Evolutionary conservation across 2,113 vertebrate genomes (phyloP).

Genomic region (Eolophus roseicapilla): DNA sequence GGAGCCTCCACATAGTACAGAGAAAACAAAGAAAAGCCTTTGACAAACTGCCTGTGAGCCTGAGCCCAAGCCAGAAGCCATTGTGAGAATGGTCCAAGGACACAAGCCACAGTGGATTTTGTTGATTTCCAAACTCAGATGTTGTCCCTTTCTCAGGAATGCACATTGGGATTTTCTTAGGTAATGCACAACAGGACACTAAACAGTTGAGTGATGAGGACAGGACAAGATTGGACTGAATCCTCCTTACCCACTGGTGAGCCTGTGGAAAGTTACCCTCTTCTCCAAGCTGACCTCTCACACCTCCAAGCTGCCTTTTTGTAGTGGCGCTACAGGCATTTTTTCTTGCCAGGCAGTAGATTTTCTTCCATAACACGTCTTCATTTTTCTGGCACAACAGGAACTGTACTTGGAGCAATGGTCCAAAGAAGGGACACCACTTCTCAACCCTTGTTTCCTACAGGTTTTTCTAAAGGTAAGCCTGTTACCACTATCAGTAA

Average conservation of each 20-base stretch:
- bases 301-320: neutral
- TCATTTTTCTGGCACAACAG: neutral
- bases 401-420: neutral
- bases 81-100: neutral
- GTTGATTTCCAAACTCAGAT: neutral
- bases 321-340: neutral
- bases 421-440: neutral
- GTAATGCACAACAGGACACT: neutral
- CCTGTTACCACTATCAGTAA: neutral
- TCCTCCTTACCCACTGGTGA: neutral
- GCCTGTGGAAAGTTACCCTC: neutral
- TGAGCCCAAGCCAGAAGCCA: neutral
- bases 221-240: neutral
- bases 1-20: neutral
- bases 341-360: neutral
- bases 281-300: neutral
- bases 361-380: neutral
- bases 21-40: neutral
- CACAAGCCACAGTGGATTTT: neutral
- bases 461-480: neutral
- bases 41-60: neutral
- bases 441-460: neutral
- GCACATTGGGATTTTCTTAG: neutral
- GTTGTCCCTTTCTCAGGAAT: neutral
- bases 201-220: neutral